Conservation (phyloP, 2,888 invertebrate species). For the Erynnis tages region DNA sequence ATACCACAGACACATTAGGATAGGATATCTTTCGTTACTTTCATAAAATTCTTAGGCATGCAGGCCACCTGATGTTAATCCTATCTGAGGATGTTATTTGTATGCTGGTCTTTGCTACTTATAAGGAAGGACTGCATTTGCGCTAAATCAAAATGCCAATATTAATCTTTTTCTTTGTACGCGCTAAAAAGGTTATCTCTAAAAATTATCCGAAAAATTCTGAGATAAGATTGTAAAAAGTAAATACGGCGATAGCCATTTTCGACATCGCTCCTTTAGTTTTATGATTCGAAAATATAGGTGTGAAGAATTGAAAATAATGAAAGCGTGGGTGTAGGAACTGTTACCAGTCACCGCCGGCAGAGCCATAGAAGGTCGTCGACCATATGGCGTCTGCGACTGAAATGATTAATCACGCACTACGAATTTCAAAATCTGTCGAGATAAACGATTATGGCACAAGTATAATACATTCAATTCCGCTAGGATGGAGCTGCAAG, state of each 20-base stretch:
- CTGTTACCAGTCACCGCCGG: constrained; percentile 35
- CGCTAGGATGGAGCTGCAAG: not conserved
- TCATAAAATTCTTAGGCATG: no score
- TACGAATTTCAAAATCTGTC: constrained; percentile 28
- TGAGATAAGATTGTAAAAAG: constrained; percentile 31
- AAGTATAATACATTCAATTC: not conserved
- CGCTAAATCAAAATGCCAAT: not conserved
- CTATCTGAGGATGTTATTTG: no score
- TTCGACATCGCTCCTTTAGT: constrained; percentile 5
- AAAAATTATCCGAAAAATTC: constrained; percentile 24
- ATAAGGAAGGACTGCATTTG: no score
- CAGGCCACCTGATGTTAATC: no score
- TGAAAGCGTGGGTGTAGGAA: constrained; percentile 36
- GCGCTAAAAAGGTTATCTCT: constrained; percentile 30
- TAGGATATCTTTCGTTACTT: not conserved
- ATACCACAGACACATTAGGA: constrained; percentile 18
- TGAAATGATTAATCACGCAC: constrained; percentile 30
- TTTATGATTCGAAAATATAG: constrained; percentile 19
- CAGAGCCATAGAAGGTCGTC: constrained; percentile 40
- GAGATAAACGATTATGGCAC: not conserved
- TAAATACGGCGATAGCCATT: constrained; percentile 23
- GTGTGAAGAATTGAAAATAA: constrained; percentile 27
- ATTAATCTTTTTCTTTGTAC: not conserved
- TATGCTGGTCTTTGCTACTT: no score
- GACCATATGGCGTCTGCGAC: constrained; percentile 40